Percentiles rank a stretch among this genome's conserved stretches.
phyloP scores from a whole-genome alignment of 2,113 vertebrate genomes.

The Atlantisia rogersi region DNA sequence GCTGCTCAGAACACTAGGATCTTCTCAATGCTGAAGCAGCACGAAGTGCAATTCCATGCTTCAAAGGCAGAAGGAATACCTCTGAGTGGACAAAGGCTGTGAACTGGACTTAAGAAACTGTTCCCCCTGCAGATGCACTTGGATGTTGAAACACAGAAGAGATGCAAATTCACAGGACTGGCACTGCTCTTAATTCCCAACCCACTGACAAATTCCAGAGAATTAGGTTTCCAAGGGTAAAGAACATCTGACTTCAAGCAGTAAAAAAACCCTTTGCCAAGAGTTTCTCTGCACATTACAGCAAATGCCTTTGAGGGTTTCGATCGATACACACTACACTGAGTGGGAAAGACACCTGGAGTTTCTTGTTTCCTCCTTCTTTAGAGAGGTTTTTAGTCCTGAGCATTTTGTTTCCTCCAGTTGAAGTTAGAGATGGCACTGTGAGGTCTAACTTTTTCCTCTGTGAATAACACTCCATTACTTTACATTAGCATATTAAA shows the following conservation, averaged over 20 bases:
- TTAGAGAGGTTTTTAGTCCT: neutral
- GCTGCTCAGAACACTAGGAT: neutral
- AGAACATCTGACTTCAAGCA: conserved; percentile 11
- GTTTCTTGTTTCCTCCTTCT: neutral
- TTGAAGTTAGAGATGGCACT: neutral
- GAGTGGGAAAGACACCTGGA: neutral
- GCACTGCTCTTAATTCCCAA: neutral
- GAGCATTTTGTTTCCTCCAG: neutral
- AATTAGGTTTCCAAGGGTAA: conserved; percentile 27
- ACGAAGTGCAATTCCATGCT: neutral
- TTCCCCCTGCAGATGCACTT: neutral
- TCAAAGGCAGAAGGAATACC: neutral
- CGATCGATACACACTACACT: fast-evolving
- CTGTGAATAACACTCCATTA: neutral
- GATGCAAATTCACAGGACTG: neutral
- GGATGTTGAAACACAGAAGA: neutral
- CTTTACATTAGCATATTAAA: neutral
- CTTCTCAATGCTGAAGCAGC: neutral
- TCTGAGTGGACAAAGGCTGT: neutral
- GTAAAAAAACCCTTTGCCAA: neutral
- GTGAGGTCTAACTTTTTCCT: neutral
- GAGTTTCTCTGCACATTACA: neutral
- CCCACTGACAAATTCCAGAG: conserved; percentile 36
- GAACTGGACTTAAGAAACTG: neutral
- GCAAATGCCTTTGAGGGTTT: neutral